Percentiles rank a stretch among this genome's conserved stretches.
phyloP scores from a whole-genome alignment of 2,888 invertebrate species.

The Vandiemenella viatica region DNA sequence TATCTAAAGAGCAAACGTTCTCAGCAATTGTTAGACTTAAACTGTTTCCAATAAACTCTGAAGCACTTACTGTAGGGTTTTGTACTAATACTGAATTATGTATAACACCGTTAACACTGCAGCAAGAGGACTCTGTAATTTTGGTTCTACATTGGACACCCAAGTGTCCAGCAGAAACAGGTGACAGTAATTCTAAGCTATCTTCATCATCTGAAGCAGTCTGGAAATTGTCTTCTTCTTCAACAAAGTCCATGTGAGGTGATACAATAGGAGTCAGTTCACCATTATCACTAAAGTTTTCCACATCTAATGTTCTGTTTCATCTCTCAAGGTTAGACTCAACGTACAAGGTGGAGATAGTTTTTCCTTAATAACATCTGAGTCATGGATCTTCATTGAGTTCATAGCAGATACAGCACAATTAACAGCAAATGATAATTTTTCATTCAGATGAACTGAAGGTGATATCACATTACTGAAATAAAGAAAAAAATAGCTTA shows the following conservation, averaged over 20 bases:
- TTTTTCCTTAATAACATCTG: not conserved
- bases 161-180: not conserved
- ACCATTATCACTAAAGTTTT: conserved; percentile 6
- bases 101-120: not conserved
- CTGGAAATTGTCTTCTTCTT: conserved; percentile 11
- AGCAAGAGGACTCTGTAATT: not conserved
- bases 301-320: not conserved
- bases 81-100: not conserved
- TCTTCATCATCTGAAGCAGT: conserved; percentile 10
- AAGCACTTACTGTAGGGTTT: not conserved
- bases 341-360: not conserved
- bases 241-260: conserved; percentile 8
- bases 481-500: no score
- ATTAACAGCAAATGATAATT: not conserved
- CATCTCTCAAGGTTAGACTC: not conserved
- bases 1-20: no score
- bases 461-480: no score
- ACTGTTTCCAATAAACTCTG: no score
- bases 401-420: not conserved
- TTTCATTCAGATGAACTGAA: no score
- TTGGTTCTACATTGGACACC: no score
- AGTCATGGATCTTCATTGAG: not conserved
- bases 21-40: no score
- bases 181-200: conserved; percentile 8
- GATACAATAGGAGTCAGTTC: conserved; percentile 10